These are phyloP conservation scores for Aythya baeri DNA, from an alignment of 2,113 vertebrate genomes.

Conservation along the genomic window DNA sequence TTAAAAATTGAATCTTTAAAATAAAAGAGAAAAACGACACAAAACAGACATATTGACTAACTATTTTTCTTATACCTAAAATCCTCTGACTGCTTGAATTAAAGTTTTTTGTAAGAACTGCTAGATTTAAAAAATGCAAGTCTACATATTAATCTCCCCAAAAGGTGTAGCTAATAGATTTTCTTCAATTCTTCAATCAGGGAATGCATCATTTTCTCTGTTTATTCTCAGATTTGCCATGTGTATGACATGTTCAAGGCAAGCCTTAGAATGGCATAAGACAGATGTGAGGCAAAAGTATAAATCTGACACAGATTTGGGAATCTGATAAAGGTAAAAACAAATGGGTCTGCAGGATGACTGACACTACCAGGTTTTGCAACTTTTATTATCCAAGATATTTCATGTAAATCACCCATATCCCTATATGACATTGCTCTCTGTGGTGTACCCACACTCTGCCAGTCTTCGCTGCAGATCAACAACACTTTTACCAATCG, in stretches of 20 bases:
- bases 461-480: neutral
- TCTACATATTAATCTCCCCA: neutral
- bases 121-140: neutral
- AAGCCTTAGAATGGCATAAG: neutral
- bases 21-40: neutral
- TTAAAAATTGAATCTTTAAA: neutral
- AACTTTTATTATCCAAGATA: neutral
- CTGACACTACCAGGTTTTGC: neutral
- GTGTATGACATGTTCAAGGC: neutral
- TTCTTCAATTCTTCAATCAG: neutral
- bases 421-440: neutral
- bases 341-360: neutral
- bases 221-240: neutral
- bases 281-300: neutral
- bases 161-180: neutral
- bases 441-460: fast-evolving
- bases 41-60: neutral
- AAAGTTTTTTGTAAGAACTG: neutral
- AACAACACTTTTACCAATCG: fast-evolving
- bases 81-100: neutral
- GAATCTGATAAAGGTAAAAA: neutral
- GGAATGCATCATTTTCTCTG: neutral
- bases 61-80: neutral
- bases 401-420: neutral
- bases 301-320: neutral